These are phyloP conservation scores for Atrina japonica DNA, from an alignment of 2,888 invertebrate species.

Conservation along the genomic window DNA sequence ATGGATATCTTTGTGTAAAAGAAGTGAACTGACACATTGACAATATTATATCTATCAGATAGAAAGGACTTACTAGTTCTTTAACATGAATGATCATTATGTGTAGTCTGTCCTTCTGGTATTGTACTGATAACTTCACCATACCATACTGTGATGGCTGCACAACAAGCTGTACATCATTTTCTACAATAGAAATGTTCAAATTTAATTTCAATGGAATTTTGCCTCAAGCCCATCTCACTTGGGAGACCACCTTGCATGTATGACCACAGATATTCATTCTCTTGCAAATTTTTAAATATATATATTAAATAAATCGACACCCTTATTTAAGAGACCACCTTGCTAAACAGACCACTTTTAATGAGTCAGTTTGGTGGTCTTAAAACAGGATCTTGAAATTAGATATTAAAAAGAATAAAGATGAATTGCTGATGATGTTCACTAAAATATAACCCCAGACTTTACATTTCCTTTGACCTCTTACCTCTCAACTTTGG, in stretches of 20 bases:
- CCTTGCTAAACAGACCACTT: neutral
- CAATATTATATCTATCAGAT: too few relatives aligned
- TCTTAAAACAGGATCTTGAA: neutral
- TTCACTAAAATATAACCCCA: neutral
- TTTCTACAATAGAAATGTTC: constrained; percentile 49
- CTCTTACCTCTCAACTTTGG: constrained; percentile 63
- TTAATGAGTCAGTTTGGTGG: neutral
- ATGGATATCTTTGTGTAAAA: too few relatives aligned
- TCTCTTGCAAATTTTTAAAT: too few relatives aligned
- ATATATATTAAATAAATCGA: too few relatives aligned
- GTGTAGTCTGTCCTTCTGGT: constrained; percentile 86
- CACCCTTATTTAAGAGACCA: constrained; percentile 5
- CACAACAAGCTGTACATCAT: constrained; percentile 45
- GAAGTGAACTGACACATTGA: too few relatives aligned
- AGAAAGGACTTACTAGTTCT: constrained; percentile 85
- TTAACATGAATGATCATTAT: constrained; percentile 95
- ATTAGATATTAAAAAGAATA: too few relatives aligned
- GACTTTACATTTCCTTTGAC: neutral
- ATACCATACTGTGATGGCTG: constrained; percentile 83
- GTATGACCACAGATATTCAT: too few relatives aligned
- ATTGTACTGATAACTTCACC: constrained; percentile 89
- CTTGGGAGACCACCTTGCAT: too few relatives aligned
- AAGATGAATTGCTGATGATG: too few relatives aligned
- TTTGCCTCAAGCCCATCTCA: too few relatives aligned
- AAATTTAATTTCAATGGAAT: too few relatives aligned